These are phyloP conservation scores for Apotomis capreana DNA, from an alignment of 2,888 invertebrate species.

Conservation along the genomic window DNA sequence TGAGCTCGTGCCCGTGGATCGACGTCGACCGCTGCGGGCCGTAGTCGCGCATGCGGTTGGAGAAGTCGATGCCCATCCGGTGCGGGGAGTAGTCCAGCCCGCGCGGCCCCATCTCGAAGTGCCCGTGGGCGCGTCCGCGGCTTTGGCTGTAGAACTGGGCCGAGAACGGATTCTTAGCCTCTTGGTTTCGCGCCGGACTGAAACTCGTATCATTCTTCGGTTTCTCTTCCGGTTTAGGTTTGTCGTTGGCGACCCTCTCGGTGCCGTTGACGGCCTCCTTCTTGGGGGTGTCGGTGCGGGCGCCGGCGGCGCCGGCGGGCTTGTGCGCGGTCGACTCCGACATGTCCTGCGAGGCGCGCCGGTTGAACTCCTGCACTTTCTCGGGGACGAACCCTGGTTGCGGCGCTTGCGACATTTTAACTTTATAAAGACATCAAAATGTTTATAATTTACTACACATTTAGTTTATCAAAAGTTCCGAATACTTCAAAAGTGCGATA, in stretches of 20 bases:
- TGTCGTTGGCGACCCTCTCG: conserved; percentile 49
- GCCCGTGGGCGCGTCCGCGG: conserved; percentile 69
- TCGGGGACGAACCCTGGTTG: conserved; percentile 76
- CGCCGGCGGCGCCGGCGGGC: conserved; percentile 49
- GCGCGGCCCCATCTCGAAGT: conserved; percentile 80
- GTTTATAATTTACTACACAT: conserved; percentile 60
- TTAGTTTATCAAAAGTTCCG: conserved; percentile 62
- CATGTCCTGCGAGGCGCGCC: conserved; percentile 73
- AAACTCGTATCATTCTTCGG: conserved; percentile 55
- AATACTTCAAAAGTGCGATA: conserved; percentile 44
- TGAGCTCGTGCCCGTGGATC: conserved; percentile 77
- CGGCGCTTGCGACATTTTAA: conserved; percentile 70
- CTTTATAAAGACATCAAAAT: conserved; percentile 60
- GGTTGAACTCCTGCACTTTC: conserved; percentile 74
- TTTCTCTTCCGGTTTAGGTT: conserved; percentile 47
- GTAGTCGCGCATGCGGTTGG: conserved; percentile 72
- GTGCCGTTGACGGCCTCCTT: conserved; percentile 64
- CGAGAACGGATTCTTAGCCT: conserved; percentile 75
- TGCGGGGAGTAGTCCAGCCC: conserved; percentile 79
- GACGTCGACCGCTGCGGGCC: conserved; percentile 77
- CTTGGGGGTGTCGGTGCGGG: conserved; percentile 57
- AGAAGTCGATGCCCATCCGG: conserved; percentile 71
- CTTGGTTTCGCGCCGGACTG: conserved; percentile 59
- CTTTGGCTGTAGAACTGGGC: conserved; percentile 71
- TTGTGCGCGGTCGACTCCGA: conserved; percentile 60